Conservation (phyloP, 2,888 invertebrate genomes). For the Cheilosia vernalis region DNA sequence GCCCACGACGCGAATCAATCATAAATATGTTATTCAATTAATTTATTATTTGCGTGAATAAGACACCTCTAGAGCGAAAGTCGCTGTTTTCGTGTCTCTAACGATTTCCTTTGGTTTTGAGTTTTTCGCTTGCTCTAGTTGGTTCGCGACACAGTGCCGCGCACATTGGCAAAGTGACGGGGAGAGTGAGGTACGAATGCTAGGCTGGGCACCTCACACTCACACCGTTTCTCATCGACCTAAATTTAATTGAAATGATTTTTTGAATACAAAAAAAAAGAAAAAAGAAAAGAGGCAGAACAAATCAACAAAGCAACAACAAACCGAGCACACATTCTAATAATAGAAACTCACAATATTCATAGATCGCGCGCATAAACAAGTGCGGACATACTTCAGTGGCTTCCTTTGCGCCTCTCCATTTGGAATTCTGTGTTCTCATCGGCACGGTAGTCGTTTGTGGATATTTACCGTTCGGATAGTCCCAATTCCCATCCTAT, state of each 20-base stretch:
- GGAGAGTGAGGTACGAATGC: neutral
- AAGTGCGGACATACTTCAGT: constrained; percentile 73
- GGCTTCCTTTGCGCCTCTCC: constrained; percentile 55
- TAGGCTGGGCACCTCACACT: constrained; percentile 50
- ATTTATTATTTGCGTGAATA: constrained; percentile 56
- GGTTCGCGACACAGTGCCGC: constrained; percentile 61
- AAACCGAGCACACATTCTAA: constrained; percentile 60
- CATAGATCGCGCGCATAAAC: constrained; percentile 67
- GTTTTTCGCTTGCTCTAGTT: constrained; percentile 65
- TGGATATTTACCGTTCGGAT: constrained; percentile 35
- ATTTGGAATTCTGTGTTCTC: constrained; percentile 4
- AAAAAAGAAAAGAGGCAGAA: constrained; percentile 15
- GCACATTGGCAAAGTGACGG: constrained; percentile 29
- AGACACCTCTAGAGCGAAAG: constrained; percentile 55
- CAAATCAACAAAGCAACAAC: constrained; percentile 6
- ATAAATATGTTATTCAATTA: constrained; percentile 57
- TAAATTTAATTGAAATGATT: constrained; percentile 74
- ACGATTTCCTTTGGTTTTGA: constrained; percentile 1
- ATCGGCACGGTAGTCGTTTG: constrained; percentile 29
- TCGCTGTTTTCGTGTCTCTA: constrained; percentile 16
- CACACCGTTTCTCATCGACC: constrained; percentile 62
- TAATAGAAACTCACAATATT: constrained; percentile 62
- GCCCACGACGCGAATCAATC: constrained; percentile 52
- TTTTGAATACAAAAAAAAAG: constrained; percentile 35
- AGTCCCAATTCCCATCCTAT: neutral